These are phyloP conservation scores for Rhabdophis nuchalis DNA, from an alignment of 2,797 vertebrate genomes.

Conservation along the genomic window DNA sequence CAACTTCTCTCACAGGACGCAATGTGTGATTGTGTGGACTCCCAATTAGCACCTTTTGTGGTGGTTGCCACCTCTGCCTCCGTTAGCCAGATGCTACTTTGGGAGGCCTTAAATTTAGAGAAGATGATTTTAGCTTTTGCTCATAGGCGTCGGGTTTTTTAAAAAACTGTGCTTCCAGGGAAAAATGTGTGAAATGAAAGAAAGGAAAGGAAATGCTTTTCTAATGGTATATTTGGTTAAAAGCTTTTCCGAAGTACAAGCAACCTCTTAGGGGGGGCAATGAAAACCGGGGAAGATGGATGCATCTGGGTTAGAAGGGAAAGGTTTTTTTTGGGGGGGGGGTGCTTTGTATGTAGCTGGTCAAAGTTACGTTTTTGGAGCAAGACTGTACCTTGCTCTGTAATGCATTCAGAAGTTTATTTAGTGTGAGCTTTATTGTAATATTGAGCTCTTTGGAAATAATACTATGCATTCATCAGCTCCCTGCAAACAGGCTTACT, in stretches of 20 bases:
- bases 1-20: neutral
- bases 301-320: neutral
- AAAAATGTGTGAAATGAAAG: constrained; percentile 19
- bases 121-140: neutral
- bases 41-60: neutral
- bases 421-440: neutral
- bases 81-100: neutral
- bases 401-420: neutral
- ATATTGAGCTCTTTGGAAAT: neutral
- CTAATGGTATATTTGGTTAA: neutral
- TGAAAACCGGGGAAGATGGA: constrained; percentile 37
- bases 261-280: constrained; percentile 43
- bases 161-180: neutral
- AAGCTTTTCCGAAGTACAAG: constrained; percentile 44
- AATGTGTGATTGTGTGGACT: neutral
- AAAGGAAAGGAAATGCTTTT: constrained; percentile 32
- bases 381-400: neutral
- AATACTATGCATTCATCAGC: neutral
- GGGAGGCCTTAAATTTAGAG: neutral
- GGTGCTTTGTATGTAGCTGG: neutral
- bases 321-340: neutral
- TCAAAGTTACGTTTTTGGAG: neutral
- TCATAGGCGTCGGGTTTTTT: neutral
- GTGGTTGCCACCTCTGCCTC: neutral
- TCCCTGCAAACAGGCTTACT: neutral